Evolutionary conservation across 2,888 invertebrate species (phyloP), one percentile per base, ranked within the genome.

Genomic region (Xestia ashworthii): DNA sequence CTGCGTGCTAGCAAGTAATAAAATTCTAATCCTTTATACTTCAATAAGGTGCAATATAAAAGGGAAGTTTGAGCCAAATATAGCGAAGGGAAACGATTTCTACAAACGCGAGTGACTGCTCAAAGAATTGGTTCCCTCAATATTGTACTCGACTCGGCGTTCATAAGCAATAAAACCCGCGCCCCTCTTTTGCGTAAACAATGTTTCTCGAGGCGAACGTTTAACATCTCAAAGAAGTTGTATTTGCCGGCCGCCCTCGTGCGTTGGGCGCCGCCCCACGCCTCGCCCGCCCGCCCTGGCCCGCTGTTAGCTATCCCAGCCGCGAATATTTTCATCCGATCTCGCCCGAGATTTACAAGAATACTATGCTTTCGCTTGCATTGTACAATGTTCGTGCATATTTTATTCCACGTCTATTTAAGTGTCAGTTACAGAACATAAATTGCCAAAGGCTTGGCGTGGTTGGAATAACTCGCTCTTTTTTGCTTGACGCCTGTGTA

Each of bases 151-250:
- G 87, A 86, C 75, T 84, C 88, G 82, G 89, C 88, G 87, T 91
- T 92, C 89, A 91, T 92, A 92, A 91, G 93, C 92, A 93, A 93
- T 93, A 93, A 93, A 94, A 91, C 87, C 89, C 86, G 89, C 89
- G 87, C 88, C 89, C 87, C 90, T 89, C 82, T 89, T 87, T 89
- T 88, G 87, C 86, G 89, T 88, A 92, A 93, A 93, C 93, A 93
- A 90, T 91, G 92, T 93, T 91, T 88, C 90, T 91, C 88, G 88
- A 87, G 87, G 89, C 89, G 85, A 91, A 86, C 88, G 91, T 91
- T 94, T 93, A 93, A 91, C 93, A 94, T 94, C 90, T 93, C 94
- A 93, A 93, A 94, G 92, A 90, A 90, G 83, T 85, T 83, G 85
- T 86, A 87, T 78, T 84, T 88, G 84, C 85, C 72, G 71, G 78